phyloP scores from a whole-genome alignment of 2,113 vertebrate genomes.

The Chiloscyllium plagiosum region DNA sequence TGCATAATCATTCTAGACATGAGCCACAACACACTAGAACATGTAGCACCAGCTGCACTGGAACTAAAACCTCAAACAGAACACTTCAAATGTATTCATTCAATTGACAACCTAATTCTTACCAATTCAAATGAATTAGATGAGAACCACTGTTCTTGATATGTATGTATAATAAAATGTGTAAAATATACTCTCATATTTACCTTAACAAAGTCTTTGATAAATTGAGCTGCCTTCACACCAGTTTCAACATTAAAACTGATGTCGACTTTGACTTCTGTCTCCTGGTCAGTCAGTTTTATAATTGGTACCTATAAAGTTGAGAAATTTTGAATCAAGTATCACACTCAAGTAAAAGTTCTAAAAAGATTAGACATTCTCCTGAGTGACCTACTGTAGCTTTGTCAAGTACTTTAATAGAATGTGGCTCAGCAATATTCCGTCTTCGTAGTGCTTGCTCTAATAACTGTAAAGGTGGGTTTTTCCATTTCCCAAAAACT shows the following conservation, averaged over 20 bases:
- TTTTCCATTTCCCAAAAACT: slow-evolving; percentile 94
- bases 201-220: slow-evolving; percentile 95
- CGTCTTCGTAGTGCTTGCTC: slow-evolving; percentile 90
- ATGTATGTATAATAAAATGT: neutral
- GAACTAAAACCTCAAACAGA: neutral
- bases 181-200: neutral
- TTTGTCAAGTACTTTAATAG: slow-evolving; percentile 98
- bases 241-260: slow-evolving; percentile 97
- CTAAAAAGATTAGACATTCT: neutral
- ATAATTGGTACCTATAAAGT: slow-evolving; percentile 86
- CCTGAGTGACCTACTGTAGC: slow-evolving; percentile 72
- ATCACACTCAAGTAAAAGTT: slow-evolving; percentile 10
- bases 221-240: slow-evolving; percentile 89
- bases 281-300: slow-evolving; percentile 95
- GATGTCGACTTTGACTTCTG: slow-evolving; percentile 97
- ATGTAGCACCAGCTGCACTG: neutral
- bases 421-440: slow-evolving; percentile 83
- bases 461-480: slow-evolving; percentile 80
- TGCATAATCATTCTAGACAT: neutral
- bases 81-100: neutral
- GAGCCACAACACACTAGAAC: neutral
- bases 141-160: neutral
- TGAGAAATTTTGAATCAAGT: neutral
- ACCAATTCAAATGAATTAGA: slow-evolving; percentile 16
- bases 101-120: neutral